Evolutionary conservation across 2,888 invertebrate genomes (phyloP), one percentile per base, ranked within the genome.

Genomic region (Rhagonycha lutea): DNA sequence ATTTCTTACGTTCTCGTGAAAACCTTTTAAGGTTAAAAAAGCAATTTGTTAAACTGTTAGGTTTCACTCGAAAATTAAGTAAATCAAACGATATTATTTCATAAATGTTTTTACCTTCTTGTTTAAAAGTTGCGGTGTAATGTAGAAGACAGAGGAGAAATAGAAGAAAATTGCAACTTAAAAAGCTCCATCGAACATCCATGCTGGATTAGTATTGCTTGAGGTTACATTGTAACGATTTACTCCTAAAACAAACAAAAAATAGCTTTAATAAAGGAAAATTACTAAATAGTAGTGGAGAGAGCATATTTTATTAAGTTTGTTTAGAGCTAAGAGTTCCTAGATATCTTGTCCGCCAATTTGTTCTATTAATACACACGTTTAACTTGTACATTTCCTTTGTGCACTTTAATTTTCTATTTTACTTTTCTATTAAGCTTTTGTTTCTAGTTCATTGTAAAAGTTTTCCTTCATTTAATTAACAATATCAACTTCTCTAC

Each of bases 111-210:
- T 82, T 83, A 86, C 86, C 86, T 85, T 86, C 85, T 80, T 86
- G 87, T 80, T 87, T 87, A 77, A 86, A 86, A 73, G 87, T 86
- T 75, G 84, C 84, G 68, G 86, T 86, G 77, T 83, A 83, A 81
- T 85, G 85, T 76, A 86, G 83, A 75, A 85, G 83, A 79, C 83
- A 83, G 80, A 84, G 81, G 78, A 86, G 83, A 79, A 86, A 82
- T 77, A 86, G 83, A 81, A 85, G 81, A 78, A 85, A 81, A 78
- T 83, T 85, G 80, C 83, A 81, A 81, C 83, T 82, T 80, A 83
- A 84, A 83, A 84, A 81, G 81, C 83, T 85, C 87, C 87, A 87
- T 86, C 86, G 86, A 83, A 85, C 86, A 84, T 86, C 86, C 87
- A 87, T 87, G 82, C 82, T 83, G 83, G 81, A 79, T 76, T 76